Conservation (phyloP, 2,888 invertebrate genomes). For the Prionchulus punctatus region DNA sequence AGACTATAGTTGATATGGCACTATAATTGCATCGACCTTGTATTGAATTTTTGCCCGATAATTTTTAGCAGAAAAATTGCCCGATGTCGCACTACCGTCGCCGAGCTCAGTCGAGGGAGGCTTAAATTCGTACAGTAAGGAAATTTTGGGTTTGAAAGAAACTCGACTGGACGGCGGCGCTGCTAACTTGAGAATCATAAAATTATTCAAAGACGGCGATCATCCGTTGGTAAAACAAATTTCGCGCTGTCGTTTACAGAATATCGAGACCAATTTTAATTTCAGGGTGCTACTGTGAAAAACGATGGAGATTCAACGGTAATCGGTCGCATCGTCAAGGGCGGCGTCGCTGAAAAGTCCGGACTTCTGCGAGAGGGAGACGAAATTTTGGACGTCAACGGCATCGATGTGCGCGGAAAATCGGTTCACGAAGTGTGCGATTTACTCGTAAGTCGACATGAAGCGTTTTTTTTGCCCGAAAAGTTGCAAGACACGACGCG, state of each 20-base stretch:
- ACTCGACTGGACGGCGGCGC: slow-evolving; percentile 15
- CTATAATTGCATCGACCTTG: no score
- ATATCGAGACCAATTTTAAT: not conserved
- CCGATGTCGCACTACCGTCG: not conserved
- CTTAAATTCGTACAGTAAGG: not conserved
- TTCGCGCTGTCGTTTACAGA: no score
- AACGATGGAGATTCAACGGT: slow-evolving; percentile 91
- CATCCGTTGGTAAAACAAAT: slow-evolving; percentile 1
- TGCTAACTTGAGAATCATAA: slow-evolving; percentile 14
- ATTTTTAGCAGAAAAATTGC: not conserved
- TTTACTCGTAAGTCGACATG: slow-evolving; percentile 40
- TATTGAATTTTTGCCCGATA: no score
- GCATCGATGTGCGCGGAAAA: slow-evolving; percentile 83
- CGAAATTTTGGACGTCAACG: slow-evolving; percentile 84
- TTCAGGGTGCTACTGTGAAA: slow-evolving; percentile 48
- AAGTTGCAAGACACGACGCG: no score
- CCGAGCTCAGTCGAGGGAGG: not conserved
- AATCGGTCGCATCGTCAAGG: slow-evolving; percentile 84
- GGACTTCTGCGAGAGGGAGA: slow-evolving; percentile 83
- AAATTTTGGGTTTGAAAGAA: slow-evolving; percentile 9
- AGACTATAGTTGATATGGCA: no score
- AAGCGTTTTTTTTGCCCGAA: not conserved
- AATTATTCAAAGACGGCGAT: slow-evolving; percentile 10
- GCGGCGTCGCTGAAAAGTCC: slow-evolving; percentile 89
- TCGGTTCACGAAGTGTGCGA: slow-evolving; percentile 95